These are phyloP conservation scores for Dicrostonyx torquatus DNA, from an alignment of 2,797 vertebrate genomes.

Conservation along the genomic window DNA sequence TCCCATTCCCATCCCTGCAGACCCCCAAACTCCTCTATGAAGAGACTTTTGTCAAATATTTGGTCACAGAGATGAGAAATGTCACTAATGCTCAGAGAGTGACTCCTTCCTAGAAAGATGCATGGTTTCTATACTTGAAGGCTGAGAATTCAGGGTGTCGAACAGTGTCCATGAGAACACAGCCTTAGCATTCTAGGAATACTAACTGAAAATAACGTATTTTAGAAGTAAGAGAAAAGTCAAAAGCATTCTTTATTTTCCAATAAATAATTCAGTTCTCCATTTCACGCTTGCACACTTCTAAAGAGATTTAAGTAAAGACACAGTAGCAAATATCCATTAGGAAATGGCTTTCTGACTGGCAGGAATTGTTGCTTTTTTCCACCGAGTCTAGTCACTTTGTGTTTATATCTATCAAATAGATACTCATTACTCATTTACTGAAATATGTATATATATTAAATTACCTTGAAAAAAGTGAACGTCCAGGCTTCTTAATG, in stretches of 20 bases:
- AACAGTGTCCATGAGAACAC: not conserved
- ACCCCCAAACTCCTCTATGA: not conserved
- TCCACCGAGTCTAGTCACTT: constrained; percentile 33
- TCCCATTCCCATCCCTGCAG: not conserved
- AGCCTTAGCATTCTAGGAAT: not conserved
- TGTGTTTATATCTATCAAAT: constrained; percentile 27
- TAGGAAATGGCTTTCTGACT: not conserved
- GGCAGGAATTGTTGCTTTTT: constrained; percentile 53
- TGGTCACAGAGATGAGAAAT: not conserved
- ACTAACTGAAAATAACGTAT: constrained; percentile 9
- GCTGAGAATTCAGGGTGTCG: not conserved
- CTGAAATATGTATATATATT: constrained; percentile 54
- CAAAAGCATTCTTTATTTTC: constrained; percentile 42
- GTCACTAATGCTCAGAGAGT: not conserved
- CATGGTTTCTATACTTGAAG: not conserved
- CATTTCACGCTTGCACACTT: constrained; percentile 26
- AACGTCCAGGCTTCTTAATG: constrained; percentile 63
- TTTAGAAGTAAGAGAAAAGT: constrained; percentile 11
- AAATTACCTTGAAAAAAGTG: constrained; percentile 57
- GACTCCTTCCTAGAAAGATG: not conserved
- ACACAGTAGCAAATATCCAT: not conserved
- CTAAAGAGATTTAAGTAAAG: constrained; percentile 28
- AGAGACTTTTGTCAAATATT: not conserved
- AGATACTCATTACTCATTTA: constrained; percentile 55
- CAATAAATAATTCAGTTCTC: constrained; percentile 49